Conservation (phyloP, 30 jellyfish, hydroid and myxozoan species). For the Sanderia malayensis region DNA sequence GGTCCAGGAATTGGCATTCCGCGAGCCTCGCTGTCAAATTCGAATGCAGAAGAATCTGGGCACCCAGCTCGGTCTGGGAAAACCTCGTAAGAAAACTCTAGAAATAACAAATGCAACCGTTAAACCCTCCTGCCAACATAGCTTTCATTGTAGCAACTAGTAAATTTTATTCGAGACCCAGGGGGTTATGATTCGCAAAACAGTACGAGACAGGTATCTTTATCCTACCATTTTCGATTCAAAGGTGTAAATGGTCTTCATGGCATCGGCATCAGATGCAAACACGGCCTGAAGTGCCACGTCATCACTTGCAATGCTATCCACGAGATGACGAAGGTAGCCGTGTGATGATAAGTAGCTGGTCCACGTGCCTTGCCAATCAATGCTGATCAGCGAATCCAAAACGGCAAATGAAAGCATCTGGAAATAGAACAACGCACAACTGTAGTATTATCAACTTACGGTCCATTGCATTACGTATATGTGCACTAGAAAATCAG, state of each 20-base stretch:
- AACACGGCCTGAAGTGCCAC: slow-evolving; percentile 45
- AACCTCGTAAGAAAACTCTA: slow-evolving; percentile 78
- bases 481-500: too few relatives aligned
- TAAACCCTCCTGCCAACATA: too few relatives aligned
- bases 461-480: too few relatives aligned
- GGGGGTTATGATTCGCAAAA: too few relatives aligned
- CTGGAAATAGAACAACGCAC: too few relatives aligned
- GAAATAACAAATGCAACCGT: slow-evolving; percentile 3
- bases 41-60: slow-evolving; percentile 76
- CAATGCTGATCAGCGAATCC: slow-evolving; percentile 80
- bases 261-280: slow-evolving; percentile 62
- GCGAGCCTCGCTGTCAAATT: slow-evolving; percentile 61
- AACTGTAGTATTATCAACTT: too few relatives aligned
- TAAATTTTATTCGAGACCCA: too few relatives aligned
- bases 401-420: slow-evolving; percentile 86
- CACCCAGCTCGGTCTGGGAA: slow-evolving; percentile 76
- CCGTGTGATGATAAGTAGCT: slow-evolving; percentile 82
- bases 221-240: slow-evolving; percentile 86
- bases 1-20: slow-evolving; percentile 84
- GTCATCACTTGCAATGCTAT: slow-evolving; percentile 66
- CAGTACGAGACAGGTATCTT: too few relatives aligned
- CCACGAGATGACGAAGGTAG: slow-evolving; percentile 78
- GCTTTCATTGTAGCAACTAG: too few relatives aligned
- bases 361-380: slow-evolving; percentile 88
- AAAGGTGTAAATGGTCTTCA: slow-evolving; percentile 74